Evolutionary conservation across 2,888 invertebrate genomes (phyloP).

Genomic region (Eurois occulta): DNA sequence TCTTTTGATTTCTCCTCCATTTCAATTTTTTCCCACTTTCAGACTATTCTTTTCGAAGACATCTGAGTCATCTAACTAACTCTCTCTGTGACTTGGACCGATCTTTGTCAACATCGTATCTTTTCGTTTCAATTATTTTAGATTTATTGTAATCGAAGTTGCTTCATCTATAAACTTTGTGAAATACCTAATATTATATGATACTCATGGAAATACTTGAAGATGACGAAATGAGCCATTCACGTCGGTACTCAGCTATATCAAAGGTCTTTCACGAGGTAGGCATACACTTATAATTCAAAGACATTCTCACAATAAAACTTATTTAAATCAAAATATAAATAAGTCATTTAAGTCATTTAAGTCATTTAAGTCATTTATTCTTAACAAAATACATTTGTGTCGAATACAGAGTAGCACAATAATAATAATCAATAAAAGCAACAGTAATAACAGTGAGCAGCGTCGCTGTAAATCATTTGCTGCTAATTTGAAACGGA

Average conservation of each 20-base stretch:
- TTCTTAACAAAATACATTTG: too few species aligned
- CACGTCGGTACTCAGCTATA: conserved; percentile 1
- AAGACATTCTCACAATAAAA: conserved; percentile 60
- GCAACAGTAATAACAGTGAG: conserved; percentile 81
- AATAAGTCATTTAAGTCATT: too few species aligned
- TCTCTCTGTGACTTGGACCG: neutral
- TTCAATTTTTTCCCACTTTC: neutral
- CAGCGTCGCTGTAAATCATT: conserved; percentile 84
- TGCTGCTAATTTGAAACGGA: conserved; percentile 88
- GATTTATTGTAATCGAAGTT: neutral
- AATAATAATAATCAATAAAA: too few species aligned
- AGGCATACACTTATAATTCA: conserved; percentile 45
- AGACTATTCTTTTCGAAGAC: neutral
- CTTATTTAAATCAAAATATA: conserved; percentile 80
- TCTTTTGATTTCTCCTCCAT: too few species aligned
- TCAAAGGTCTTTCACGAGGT: conserved; percentile 33
- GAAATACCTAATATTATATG: too few species aligned
- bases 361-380: too few species aligned
- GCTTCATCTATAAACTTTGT: too few species aligned
- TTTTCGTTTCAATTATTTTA: too few species aligned
- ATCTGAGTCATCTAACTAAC: too few species aligned
- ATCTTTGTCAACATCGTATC: neutral
- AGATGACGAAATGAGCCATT: neutral
- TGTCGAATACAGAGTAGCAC: too few species aligned
- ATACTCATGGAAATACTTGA: neutral